A percentile compares a stretch with the other conserved stretches of the same genome.
phyloP scores from a whole-genome alignment of 2,888 invertebrate genomes.

The Pimpla rufipes region DNA sequence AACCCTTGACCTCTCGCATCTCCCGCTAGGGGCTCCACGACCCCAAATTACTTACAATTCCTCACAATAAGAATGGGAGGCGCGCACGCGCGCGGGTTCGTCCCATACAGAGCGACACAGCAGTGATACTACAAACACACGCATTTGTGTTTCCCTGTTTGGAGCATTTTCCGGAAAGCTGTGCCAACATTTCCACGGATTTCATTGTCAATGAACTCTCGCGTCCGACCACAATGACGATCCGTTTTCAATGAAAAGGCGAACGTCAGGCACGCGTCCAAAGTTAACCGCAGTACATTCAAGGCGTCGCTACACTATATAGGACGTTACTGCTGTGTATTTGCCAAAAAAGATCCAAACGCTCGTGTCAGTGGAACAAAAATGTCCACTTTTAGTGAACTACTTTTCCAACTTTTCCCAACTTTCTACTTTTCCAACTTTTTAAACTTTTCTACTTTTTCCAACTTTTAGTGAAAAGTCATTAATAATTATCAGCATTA shows the following conservation, averaged over 20 bases:
- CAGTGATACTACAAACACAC: conserved; percentile 36
- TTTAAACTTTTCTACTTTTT: no score
- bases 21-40: conserved; percentile 26
- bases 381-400: no score
- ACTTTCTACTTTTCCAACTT: no score
- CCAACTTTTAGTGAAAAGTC: no score
- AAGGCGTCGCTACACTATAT: conserved; percentile 20
- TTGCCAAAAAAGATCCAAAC: no score
- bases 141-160: conserved; percentile 69
- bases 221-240: conserved; percentile 53
- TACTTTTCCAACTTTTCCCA: no score
- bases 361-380: no score
- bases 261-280: conserved; percentile 51
- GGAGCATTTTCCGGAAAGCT: conserved; percentile 73
- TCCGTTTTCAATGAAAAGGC: conserved; percentile 55
- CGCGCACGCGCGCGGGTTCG: conserved; percentile 27
- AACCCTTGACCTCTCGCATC: conserved; percentile 51
- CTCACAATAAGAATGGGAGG: conserved; percentile 24
- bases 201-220: conserved; percentile 71
- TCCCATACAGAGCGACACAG: conserved; percentile 33
- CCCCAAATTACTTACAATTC: conserved; percentile 43
- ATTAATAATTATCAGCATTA: no score
- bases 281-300: conserved; percentile 36
- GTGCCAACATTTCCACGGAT: conserved; percentile 76
- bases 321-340: no score